Evolutionary conservation across 92 coral and sea anemone genomes (phyloP).

Genomic region (Blastomussa wellsi): DNA sequence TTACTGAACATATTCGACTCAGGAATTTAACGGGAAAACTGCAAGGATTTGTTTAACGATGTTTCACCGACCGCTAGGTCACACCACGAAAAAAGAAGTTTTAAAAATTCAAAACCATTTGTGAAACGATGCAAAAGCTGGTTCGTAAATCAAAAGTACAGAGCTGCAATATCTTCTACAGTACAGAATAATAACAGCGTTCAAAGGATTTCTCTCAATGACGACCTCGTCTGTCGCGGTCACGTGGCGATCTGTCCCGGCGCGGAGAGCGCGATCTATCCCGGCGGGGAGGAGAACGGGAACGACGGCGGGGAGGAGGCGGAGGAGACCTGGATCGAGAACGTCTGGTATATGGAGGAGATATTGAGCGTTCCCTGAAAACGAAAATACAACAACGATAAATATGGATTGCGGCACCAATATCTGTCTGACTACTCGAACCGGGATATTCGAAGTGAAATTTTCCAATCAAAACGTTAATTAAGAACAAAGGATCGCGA

Average conservation of each 20-base stretch:
- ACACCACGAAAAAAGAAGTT: neutral
- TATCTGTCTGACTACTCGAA: too few relatives aligned
- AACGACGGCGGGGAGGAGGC: conserved; percentile 72
- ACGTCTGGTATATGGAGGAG: conserved; percentile 89
- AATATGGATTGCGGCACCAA: neutral
- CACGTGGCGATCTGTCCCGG: conserved; percentile 59
- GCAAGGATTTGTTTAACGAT: neutral
- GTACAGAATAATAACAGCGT: neutral
- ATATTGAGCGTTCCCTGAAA: conserved; percentile 67
- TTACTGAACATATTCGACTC: neutral
- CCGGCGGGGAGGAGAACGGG: conserved; percentile 88
- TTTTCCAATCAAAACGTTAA: too few relatives aligned
- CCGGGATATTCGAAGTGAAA: too few relatives aligned
- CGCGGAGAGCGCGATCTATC: conserved; percentile 84
- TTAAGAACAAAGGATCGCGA: too few relatives aligned
- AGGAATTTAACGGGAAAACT: neutral
- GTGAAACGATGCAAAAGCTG: neutral
- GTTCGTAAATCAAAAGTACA: neutral
- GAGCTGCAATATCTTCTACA: neutral
- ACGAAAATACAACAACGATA: neutral
- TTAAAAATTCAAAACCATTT: neutral
- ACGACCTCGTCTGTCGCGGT: conserved; percentile 48
- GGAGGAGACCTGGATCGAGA: conserved; percentile 89
- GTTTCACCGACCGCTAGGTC: neutral
- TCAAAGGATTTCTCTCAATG: neutral